Percentiles rank a stretch among this genome's conserved stretches.
These are phyloP conservation scores for Trichomalopsis sarcophagae DNA, from an alignment of 1,140 invertebrate species.

Conservation along the genomic window DNA sequence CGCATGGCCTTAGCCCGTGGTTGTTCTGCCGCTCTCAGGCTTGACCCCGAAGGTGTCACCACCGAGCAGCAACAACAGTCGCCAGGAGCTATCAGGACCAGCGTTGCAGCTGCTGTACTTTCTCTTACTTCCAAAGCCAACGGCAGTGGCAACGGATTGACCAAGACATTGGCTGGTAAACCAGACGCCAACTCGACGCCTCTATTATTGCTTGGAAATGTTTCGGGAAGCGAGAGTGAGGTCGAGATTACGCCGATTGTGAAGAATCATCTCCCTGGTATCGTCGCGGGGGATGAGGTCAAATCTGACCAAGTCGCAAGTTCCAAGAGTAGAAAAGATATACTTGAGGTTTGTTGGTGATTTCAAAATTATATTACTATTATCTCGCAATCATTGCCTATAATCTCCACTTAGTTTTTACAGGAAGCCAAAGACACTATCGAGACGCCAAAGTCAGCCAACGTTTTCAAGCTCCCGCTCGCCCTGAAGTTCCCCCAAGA, in stretches of 20 bases:
- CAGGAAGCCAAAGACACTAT: neutral
- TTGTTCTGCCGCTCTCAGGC: slow-evolving; percentile 66
- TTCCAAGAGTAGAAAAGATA: slow-evolving; percentile 14
- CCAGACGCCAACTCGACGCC: slow-evolving; percentile 69
- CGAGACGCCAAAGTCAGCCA: slow-evolving; percentile 55
- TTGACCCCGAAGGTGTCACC: slow-evolving; percentile 73
- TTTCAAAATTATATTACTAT: neutral
- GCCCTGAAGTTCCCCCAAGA: slow-evolving; percentile 54
- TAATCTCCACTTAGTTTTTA: neutral
- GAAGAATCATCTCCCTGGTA: slow-evolving; percentile 63
- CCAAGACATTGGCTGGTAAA: slow-evolving; percentile 1
- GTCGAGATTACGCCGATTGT: slow-evolving; percentile 72
- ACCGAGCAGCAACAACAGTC: slow-evolving; percentile 55
- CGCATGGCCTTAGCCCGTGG: slow-evolving; percentile 74
- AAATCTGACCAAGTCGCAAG: slow-evolving; percentile 50
- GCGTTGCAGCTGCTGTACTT: neutral
- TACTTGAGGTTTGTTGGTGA: slow-evolving; percentile 12
- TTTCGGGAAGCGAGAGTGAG: slow-evolving; percentile 68
- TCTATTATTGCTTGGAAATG: slow-evolving; percentile 53
- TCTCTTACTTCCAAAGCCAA: neutral
- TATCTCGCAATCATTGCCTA: neutral
- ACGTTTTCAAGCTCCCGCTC: slow-evolving; percentile 55
- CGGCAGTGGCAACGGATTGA: neutral
- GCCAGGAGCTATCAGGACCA: neutral
- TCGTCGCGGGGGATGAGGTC: slow-evolving; percentile 59